Evolutionary conservation across 1,140 invertebrate species (phyloP).

Genomic region (Drosophila yakuba): DNA sequence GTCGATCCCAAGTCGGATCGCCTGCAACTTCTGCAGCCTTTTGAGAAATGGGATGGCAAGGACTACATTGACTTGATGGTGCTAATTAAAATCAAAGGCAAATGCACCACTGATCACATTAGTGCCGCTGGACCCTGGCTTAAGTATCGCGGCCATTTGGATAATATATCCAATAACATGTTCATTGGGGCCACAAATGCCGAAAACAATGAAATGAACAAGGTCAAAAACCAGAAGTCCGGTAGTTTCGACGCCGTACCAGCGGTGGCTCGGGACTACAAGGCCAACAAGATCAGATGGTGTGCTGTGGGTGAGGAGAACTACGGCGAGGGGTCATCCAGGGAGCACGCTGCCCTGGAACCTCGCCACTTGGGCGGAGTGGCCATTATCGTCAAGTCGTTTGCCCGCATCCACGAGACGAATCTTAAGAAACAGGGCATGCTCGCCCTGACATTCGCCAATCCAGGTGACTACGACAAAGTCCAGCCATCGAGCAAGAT

Average conservation of each 20-base stretch:
- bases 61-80: slow-evolving; percentile 96
- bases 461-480: slow-evolving; percentile 98
- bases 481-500: slow-evolving; percentile 96
- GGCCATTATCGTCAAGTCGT: slow-evolving; percentile 99
- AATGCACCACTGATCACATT: slow-evolving; percentile 99
- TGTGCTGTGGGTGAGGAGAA: slow-evolving; percentile 99
- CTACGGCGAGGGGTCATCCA: slow-evolving; percentile 96
- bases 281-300: slow-evolving; percentile 95
- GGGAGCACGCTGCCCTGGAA: slow-evolving; percentile 99
- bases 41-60: slow-evolving; percentile 98
- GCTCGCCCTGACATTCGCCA: slow-evolving; percentile 97
- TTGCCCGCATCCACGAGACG: slow-evolving; percentile 99
- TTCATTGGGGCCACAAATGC: slow-evolving; percentile 98
- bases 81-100: slow-evolving; percentile 99
- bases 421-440: slow-evolving; percentile 99
- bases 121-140: slow-evolving; percentile 99
- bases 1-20: slow-evolving; percentile 96
- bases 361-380: slow-evolving; percentile 95
- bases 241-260: slow-evolving; percentile 95
- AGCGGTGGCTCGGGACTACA: slow-evolving; percentile 97
- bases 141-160: slow-evolving; percentile 99
- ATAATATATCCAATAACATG: slow-evolving; percentile 99
- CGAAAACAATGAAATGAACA: slow-evolving; percentile 99
- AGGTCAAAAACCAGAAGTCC: slow-evolving; percentile 95
- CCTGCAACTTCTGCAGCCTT: slow-evolving; percentile 96